Percentiles rank a stretch among this genome's conserved stretches.
Evolutionary conservation across 2,113 vertebrate species (phyloP).

Genomic region (Gallinago undulata): DNA sequence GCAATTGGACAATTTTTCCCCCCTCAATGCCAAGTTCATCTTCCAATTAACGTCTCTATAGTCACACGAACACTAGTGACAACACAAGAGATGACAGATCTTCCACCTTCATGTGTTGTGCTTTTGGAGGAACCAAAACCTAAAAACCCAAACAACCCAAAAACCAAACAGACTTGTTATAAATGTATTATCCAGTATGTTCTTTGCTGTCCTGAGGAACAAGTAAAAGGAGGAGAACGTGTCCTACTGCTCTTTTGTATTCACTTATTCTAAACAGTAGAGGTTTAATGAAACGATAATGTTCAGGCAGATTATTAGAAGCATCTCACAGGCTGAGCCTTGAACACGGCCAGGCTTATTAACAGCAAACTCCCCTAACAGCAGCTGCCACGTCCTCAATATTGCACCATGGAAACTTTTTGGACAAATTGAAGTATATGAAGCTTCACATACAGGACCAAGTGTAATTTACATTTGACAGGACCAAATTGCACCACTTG

Average conservation of each 20-base stretch:
- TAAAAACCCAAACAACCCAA: background rate
- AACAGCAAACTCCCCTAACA: background rate
- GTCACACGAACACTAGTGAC: background rate
- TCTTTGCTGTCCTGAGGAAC: background rate
- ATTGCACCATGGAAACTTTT: background rate
- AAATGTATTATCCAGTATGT: background rate
- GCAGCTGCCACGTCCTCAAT: background rate
- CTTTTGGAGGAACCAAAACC: background rate
- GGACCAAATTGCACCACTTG: background rate
- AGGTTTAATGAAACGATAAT: background rate
- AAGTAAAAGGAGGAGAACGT: background rate
- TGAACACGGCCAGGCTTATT: background rate
- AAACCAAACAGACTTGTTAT: background rate
- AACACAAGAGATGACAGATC: background rate
- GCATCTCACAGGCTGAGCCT: background rate
- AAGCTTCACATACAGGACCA: background rate
- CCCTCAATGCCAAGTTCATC: background rate
- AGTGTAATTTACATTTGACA: background rate
- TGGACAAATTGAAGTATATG: background rate
- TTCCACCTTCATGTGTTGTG: background rate
- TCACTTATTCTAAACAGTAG: background rate
- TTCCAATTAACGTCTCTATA: background rate
- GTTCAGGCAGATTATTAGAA: background rate
- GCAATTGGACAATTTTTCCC: background rate
- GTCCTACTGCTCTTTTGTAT: conserved; percentile 1